Evolutionary conservation across 2,113 vertebrate genomes (phyloP), one percentile per base, ranked within the genome.

Genomic region (Pelecanus crispus): DNA sequence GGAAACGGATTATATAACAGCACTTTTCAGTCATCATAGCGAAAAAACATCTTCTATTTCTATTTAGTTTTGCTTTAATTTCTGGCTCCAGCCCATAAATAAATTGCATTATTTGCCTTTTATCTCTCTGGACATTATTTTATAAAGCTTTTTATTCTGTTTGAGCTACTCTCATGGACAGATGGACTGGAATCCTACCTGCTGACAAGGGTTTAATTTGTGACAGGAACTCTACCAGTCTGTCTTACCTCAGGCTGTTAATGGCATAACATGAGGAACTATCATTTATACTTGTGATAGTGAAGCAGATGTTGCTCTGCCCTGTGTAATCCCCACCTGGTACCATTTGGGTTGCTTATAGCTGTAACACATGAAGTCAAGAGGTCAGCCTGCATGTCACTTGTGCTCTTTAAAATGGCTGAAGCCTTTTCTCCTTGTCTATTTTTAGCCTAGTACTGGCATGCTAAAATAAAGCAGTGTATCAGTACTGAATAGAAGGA

Each of bases 221-320:
- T 96, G 63, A 86, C 59, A 95, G 94, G 86, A 97, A 86, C 90
- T 93, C 86, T 45, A 86, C 50, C 31, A 88, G 79, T 21, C 72
- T 65, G 88, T 95, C 82, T 93, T 96, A 95, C 94, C 67, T 72
- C 93, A 70, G 96, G 97, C 94, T 96, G 85, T 95, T 98, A 97
- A 92, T 56, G 86, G 75, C 58, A 91, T 94, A 97, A 95, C 56
- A 85, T 36, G 78, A 90, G 86, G 58, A 65, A 19, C 90, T 92
- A 92, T 97, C 97, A 85, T 81, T 91, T 88, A 94, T 93, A 65
- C 83, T 96, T 91, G 80, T 62, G 90, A 84, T 55, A 92, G 91
- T 49, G 68, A 93, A 97, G 86, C 97, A 98, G 96, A 96, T 97
- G 97, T 86, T 97, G 81, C 49, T 83, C 58, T 83, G 89, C 86